Evolutionary conservation across 1,140 invertebrate species (phyloP), one percentile per base, ranked within the genome.

Genomic region (Asbolus verrucosus): DNA sequence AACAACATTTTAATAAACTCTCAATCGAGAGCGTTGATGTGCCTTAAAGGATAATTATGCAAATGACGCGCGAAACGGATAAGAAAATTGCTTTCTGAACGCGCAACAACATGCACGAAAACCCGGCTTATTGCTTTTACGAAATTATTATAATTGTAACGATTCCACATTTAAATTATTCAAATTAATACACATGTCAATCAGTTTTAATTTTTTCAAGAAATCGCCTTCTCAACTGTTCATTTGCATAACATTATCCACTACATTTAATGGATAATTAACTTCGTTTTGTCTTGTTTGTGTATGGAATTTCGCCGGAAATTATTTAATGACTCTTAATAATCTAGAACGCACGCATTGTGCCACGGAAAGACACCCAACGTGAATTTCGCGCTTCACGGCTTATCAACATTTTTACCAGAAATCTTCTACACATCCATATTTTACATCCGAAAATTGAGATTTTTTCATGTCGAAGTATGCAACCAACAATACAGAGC

Each of bases 241-340:
- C 46, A 54, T 54, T 54, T 54, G 46, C 46, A 54, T 54, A 46
- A 14, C 46, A 54, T 54, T 54, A 54, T 54, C 46, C 46, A 14
- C 19, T 54, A 54, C 46, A 54, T 54, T 54, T 54, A 54, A 54
- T 54, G 46, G 46, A 21, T 54, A 54, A 54, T 54, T 54, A 54
- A 54, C 46, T 54, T 54, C 46, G 46, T 54, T 54, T 54, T 54
- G 46, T 54, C 46, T 54, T 54, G 46, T 54, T 54, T 54, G 59
- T 16, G 36, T 13, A 36, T 18, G n/a, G 61, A 63, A 63, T 24
- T 63, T 63, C 61, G 61, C 61, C 61, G 61, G 61, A 63, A 63
- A 63, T 63, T 63, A 63, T 63, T 63, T 63, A 63, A 63, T 63
- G 61, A 63, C 30, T 33, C 39, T 63, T 63, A 63, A 63, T 39